Percentiles rank a stretch among this genome's conserved stretches.
These are phyloP conservation scores for Setipinna tenuifilis DNA, from an alignment of 2,797 vertebrate species.

Conservation along the genomic window DNA sequence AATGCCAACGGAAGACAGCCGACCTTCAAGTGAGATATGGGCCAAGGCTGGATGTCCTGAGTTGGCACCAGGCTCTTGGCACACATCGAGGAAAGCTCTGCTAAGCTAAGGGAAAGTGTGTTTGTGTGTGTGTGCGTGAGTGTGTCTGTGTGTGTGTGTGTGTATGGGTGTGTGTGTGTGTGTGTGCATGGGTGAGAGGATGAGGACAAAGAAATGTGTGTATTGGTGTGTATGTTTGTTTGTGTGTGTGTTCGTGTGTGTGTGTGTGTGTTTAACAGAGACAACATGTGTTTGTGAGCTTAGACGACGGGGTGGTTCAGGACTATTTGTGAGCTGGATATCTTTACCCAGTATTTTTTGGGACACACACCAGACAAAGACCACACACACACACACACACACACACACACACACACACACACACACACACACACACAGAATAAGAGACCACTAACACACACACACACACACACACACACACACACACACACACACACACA, in stretches of 20 bases:
- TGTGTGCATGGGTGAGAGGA: background rate
- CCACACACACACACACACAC: background rate
- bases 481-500: background rate
- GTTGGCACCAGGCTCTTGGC: background rate
- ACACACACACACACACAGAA: background rate
- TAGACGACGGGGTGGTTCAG: too few species aligned
- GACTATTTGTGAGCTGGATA: too few species aligned
- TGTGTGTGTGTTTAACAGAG: too few species aligned
- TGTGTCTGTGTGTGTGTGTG: background rate
- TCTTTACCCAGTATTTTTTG: too few species aligned
- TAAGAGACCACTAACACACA: background rate
- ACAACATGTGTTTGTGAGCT: too few species aligned
- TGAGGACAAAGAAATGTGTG: too few species aligned
- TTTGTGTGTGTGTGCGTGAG: background rate
- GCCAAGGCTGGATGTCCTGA: background rate
- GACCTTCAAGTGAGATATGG: background rate
- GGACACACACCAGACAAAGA: too few species aligned
- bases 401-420: background rate
- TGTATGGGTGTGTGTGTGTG: background rate
- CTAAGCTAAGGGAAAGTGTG: background rate
- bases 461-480: constrained; percentile 9
- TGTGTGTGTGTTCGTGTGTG: too few species aligned
- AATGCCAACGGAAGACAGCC: background rate
- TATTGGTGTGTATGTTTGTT: too few species aligned
- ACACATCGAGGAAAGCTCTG: background rate